Evolutionary conservation across 2,888 invertebrate species (phyloP), one percentile per base, ranked within the genome.

Genomic region (Clepsis dumicolana): DNA sequence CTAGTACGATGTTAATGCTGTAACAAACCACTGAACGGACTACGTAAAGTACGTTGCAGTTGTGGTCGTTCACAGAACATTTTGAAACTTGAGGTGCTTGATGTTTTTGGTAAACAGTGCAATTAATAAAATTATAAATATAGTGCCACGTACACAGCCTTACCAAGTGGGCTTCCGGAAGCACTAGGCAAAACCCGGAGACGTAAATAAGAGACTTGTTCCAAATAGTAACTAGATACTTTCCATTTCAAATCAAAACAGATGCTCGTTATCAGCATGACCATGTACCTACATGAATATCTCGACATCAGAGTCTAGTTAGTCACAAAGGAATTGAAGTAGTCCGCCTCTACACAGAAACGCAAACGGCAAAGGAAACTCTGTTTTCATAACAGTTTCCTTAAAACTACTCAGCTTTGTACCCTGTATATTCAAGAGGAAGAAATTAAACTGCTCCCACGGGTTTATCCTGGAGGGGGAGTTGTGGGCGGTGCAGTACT

Each of bases 391-490:
- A 81, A 81, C 74, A 77, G 71, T 64, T 57, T 56, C 57, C 64
- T 60, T 60, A 59, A 71, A 69, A 69, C 65, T 71, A 63, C 70
- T 60, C 18, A 56, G 50, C 67, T 62, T 68, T 44, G 53, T 21
- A 50, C 25, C 41, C 54, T 41, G 77, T 80, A 78, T 79, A 79
- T 80, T 78, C 78, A 76, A 74, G 69, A 77, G 77, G 80, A 80
- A 82, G 77, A 82, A 82, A 84, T 86, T 82, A 84, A 82, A 84
- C 77, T 74, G 76, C 76, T 72, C 78, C 76, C 72, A 50, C 53
- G 71, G 76, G 79, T 79, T 84, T 74, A 83, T 81, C 80, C 75
- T 53, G 57, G 61, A 64, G 54, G 63, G 59, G 66, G 64, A 62
- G 61, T 62, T 59, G 63, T 57, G 44, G 35, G 48, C 54, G 56